Percentiles rank a stretch among this genome's conserved stretches.
Conservation (phyloP, 2,113 vertebrate genomes). For the Caretta caretta region DNA sequence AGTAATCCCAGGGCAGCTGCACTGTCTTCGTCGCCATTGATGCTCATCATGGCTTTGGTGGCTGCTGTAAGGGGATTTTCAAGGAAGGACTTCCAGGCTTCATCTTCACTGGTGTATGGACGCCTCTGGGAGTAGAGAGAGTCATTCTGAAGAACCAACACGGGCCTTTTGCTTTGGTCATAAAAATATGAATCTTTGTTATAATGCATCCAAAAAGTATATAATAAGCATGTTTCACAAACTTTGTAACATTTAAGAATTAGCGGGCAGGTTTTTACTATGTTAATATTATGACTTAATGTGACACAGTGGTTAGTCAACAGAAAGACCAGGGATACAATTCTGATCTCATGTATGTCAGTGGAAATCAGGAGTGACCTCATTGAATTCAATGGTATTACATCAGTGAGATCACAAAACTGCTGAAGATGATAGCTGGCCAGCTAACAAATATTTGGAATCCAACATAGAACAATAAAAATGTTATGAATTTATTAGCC, state of each 20-base stretch:
- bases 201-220: neutral
- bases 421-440: neutral
- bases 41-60: constrained; percentile 99
- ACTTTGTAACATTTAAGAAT: neutral
- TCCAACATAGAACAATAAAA: neutral
- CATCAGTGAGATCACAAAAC: neutral
- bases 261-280: constrained; percentile 2
- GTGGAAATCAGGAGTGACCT: constrained; percentile 14
- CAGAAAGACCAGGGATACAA: constrained; percentile 40
- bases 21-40: constrained; percentile 98
- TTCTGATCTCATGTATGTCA: constrained; percentile 9
- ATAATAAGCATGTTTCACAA: neutral
- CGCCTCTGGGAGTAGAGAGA: constrained; percentile 91
- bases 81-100: constrained; percentile 98
- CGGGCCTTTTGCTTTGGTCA: constrained; percentile 90
- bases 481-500: accelerated
- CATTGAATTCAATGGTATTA: constrained; percentile 26
- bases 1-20: constrained; percentile 94
- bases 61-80: constrained; percentile 98
- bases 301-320: constrained; percentile 37
- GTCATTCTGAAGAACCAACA: constrained; percentile 98
- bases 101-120: constrained; percentile 94
- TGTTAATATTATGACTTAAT: constrained; percentile 25
- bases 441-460: neutral
- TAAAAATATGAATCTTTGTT: neutral